A percentile compares a stretch with the other conserved stretches of the same genome.
phyloP scores from a whole-genome alignment of 2,797 vertebrate genomes.

The Hozukius guyotensis region DNA sequence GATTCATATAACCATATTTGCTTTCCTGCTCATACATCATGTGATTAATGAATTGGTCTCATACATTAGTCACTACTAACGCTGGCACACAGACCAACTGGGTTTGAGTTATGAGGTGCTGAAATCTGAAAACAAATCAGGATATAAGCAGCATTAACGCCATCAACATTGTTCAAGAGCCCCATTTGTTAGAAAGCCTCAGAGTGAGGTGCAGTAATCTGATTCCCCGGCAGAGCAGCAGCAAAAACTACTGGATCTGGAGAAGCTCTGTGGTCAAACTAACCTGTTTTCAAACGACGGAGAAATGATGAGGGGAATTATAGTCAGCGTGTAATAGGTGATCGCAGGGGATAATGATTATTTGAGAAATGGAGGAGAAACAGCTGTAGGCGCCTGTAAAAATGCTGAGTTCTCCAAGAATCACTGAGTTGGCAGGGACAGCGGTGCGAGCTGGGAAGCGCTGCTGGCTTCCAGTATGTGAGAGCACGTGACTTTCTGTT shows the following conservation, averaged over 20 bases:
- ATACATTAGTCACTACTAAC: not conserved
- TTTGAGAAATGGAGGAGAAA: constrained; percentile 20
- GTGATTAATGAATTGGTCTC: constrained; percentile 14
- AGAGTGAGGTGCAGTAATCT: constrained; percentile 8
- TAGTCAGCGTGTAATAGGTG: constrained; percentile 19
- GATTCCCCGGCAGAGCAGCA: constrained; percentile 5
- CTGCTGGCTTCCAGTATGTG: constrained; percentile 56
- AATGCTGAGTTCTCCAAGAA: constrained; percentile 35
- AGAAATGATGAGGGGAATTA: not conserved
- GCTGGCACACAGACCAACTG: not conserved
- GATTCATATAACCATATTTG: constrained; percentile 17
- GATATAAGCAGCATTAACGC: constrained; percentile 27
- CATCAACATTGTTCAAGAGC: constrained; percentile 13
- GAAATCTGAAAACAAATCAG: constrained; percentile 27
- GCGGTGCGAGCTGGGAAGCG: constrained; percentile 41
- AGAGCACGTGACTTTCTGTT: constrained; percentile 48
- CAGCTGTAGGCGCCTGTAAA: not conserved
- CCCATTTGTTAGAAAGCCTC: constrained; percentile 27
- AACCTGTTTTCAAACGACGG: constrained; percentile 18
- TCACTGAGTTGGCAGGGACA: constrained; percentile 49
- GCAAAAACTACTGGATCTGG: constrained; percentile 5
- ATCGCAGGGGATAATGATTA: constrained; percentile 41
- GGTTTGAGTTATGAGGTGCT: constrained; percentile 24
- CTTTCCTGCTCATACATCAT: not conserved
- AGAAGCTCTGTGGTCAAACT: constrained; percentile 15